Evolutionary conservation across 2,888 invertebrate species (phyloP), one percentile per base, ranked within the genome.

Genomic region (Hylaea fasciaria): DNA sequence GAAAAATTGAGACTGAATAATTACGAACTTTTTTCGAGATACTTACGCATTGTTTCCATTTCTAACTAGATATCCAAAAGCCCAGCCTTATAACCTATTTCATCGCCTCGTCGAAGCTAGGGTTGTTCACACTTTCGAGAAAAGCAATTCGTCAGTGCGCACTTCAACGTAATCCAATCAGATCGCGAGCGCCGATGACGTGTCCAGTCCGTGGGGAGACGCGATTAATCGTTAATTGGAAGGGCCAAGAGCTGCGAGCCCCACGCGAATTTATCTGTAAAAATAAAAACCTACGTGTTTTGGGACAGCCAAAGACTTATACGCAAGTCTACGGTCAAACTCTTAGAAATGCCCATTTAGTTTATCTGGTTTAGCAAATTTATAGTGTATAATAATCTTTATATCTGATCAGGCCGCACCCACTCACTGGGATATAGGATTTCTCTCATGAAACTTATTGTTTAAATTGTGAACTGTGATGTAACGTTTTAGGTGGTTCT

Each of bases 151-250:
- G 51, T 48, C 54, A 56, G 39, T 44, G 22, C 57, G 41, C 48
- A 53, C 53, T 57, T 54, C 53, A 57, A 60, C 57, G 65, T 47
- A 57, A 65, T 61, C 59, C 65, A 57, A 69, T 68, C 62, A 70
- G 72, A 70, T 77, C 64, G 73, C 66, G 71, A 71, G 57, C 70
- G 68, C 64, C 62, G 61, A 57, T 64, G 65, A 70, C 69, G 68
- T 68, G 70, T 69, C 71, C 59, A 64, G 61, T 69, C 73, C 68
- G 59, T 56, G 54, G 72, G 68, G 71, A 70, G 71, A 70, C 69
- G 78, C 76, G 74, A 80, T 80, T 78, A 80, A 78, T 70, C 66
- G 74, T 76, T 81, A 81, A 81, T 81, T 78, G 78, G 73, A 72
- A 73, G 78, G 76, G 71, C 72, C 68, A 65, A 60, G 70, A 64